Base-by-base conservation (phyloP, 2,888 invertebrate species). In the Resseliella maxima region DNA sequence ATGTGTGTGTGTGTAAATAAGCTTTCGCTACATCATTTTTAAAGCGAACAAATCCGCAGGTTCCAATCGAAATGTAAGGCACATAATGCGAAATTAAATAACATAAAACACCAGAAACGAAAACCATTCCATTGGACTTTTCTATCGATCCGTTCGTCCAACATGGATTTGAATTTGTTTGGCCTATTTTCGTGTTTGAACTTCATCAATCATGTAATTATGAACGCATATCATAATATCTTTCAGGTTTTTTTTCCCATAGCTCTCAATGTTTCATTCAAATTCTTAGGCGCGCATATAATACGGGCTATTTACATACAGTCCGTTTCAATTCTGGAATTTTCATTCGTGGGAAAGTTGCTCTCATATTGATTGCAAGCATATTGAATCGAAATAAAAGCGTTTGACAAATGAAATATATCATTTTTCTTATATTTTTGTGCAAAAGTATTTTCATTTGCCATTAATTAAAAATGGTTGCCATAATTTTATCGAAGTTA, bases 141-240 rank as follows among this genome's bases (percentile, higher is more conserved):
- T 0, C 10, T 83, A 83, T 83, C 83, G 83, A 83, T 83, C 83
- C 3, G 18, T 15, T 1, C 5, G 35, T 2, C n/a, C 38, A 24
- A 31, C 24, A 64, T 38, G 83, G 38, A 38, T 38, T 38, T n/a
- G 38, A 72, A 72, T 72, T 15, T 0, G 72, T 72, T 41, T 83
- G 83, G 24, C 38, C 38, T 38, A 83, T 83, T 83, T 38, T 83
- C 83, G 83, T 83, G 83, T 38, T 83, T 38, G 24, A 38, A 38
- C 83, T 38, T 83, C 83, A 83, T 83, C 83, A 83, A 83, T 83
- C 83, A 83, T 38, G 38, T 38, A 83, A 83, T 83, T 83, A 83
- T 38, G 83, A 72, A 72, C 72, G 72, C 27, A 72, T n/a, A 59
- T 59, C 59, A 59, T 72, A 72, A 72, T 72, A 72, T 72, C 72